Evolutionary conservation across 2,888 invertebrate species (phyloP).

Genomic region (Allacma fusca): DNA sequence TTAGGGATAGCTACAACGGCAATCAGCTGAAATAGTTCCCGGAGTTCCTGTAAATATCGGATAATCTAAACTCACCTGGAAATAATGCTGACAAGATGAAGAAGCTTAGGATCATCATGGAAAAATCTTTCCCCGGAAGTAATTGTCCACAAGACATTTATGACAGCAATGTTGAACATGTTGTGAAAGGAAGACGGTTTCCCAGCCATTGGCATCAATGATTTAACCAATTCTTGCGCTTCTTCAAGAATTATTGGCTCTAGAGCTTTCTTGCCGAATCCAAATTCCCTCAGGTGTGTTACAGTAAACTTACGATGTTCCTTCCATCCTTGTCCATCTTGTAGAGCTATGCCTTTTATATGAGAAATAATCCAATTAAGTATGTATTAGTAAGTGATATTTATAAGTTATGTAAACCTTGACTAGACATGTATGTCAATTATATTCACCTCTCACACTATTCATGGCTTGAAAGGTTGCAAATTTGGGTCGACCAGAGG

Average conservation of each 20-base stretch:
- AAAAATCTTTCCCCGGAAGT: conserved; percentile 17
- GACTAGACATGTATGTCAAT: too few relatives aligned
- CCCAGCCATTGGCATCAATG: background rate
- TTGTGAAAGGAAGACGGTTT: background rate
- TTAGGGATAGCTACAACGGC: too few relatives aligned
- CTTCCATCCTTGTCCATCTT: conserved; percentile 23
- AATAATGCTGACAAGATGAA: background rate
- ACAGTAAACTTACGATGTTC: conserved; percentile 22
- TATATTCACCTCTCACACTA: background rate
- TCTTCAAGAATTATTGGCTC: conserved; percentile 26
- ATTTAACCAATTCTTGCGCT: background rate
- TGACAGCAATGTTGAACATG: conserved; percentile 5
- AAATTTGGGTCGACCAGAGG: background rate
- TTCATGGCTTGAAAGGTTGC: background rate
- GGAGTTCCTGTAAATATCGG: too few relatives aligned
- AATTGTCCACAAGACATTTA: conserved; percentile 28
- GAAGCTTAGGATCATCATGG: conserved; percentile 14
- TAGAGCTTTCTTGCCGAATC: conserved; percentile 10
- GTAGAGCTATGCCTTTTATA: conserved; percentile 12
- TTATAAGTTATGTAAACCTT: too few relatives aligned
- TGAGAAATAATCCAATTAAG: too few relatives aligned
- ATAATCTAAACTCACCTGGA: background rate
- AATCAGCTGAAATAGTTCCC: too few relatives aligned
- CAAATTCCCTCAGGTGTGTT: conserved; percentile 17
- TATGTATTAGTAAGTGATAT: too few relatives aligned